These are phyloP conservation scores for Meiosimyza platycephala DNA, from an alignment of 2,888 invertebrate genomes.

Conservation along the genomic window DNA sequence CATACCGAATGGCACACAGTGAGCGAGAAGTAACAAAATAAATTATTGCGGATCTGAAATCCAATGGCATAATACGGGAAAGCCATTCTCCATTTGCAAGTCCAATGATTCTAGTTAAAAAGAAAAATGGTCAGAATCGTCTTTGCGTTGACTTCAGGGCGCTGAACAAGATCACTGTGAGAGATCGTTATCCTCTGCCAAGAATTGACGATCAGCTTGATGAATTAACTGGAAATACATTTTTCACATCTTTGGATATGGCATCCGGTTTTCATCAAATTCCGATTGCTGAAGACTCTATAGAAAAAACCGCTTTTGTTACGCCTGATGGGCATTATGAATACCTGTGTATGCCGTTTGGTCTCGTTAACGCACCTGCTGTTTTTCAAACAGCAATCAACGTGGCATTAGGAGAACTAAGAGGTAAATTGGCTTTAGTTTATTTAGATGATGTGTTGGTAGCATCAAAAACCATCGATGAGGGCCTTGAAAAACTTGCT, in stretches of 20 bases:
- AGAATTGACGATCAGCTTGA: constrained; percentile 63
- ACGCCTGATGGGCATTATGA: too few relatives aligned
- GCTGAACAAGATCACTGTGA: too few relatives aligned
- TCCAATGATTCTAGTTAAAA: constrained; percentile 41
- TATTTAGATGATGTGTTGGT: constrained; percentile 42
- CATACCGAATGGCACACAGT: constrained; percentile 36
- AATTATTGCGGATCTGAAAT: constrained; percentile 34
- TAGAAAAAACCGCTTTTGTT: too few relatives aligned
- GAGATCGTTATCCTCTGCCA: constrained; percentile 59
- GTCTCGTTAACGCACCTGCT: too few relatives aligned
- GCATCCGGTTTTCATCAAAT: constrained; percentile 39
- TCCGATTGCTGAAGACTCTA: constrained; percentile 30
- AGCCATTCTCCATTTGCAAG: constrained; percentile 41
- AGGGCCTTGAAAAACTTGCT: constrained; percentile 40
- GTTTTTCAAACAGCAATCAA: too few relatives aligned
- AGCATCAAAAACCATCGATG: constrained; percentile 24
- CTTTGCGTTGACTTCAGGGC: constrained; percentile 42
- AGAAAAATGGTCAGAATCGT: constrained; percentile 39
- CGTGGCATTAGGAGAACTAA: too few relatives aligned
- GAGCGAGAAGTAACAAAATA: constrained; percentile 36
- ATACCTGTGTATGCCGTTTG: too few relatives aligned
- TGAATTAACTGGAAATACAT: constrained; percentile 45
- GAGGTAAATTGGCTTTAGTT: constrained; percentile 28
- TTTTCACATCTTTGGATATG: constrained; percentile 48
- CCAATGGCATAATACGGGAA: constrained; percentile 35